Base-by-base conservation (phyloP, 1,140 invertebrate species). In the Drosophila sproati region DNA sequence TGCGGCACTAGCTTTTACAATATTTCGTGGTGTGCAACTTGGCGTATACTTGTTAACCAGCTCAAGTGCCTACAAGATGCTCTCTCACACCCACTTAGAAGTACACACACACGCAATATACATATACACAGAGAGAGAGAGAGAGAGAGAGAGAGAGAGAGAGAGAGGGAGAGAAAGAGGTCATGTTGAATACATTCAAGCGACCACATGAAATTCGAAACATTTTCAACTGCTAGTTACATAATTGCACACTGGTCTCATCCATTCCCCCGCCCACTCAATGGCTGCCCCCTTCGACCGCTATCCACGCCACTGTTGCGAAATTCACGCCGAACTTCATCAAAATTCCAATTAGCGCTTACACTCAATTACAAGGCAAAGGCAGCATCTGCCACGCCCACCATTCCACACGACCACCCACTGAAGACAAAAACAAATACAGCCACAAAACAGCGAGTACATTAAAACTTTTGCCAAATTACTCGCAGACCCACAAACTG, bases 321-420 rank as follows among this genome's bases (percentile, higher is more conserved):
- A 77, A 87, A 88, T 80, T 88, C 77, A 73, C 70, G 80, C 83
- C 82, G 82, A 87, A 87, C 82, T 87, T 87, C 83, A 87, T 87
- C 82, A 88, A 87, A 87, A 87, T 87, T 87, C 82, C 82, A 87
- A 87, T 87, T 87, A 87, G 82, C 83, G 82, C 82, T 87, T 87
- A 83, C 82, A 87, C 80, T 88, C 82, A 87, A 87, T 87, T 87
- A 87, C 82, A 88, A 88, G 82, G 83, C 82, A 74, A 56, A 55
- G 45, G 66, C 73, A 43, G 34, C 52, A 31, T 10, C 59, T 69
- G 73, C 66, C 79, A 87, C 72, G 76, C 83, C 76, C 81, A 77
- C 78, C 67, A 29, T 35, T 20, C 31, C 54, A 37, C 20, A 29
- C 32, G 52, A 41, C 61, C 6, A 35, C n/a, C 29, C 7, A 20